A percentile compares a stretch with the other conserved stretches of the same genome.
Evolutionary conservation across 2,797 vertebrate genomes (phyloP).

Genomic region (Melanotaenia nigrans): DNA sequence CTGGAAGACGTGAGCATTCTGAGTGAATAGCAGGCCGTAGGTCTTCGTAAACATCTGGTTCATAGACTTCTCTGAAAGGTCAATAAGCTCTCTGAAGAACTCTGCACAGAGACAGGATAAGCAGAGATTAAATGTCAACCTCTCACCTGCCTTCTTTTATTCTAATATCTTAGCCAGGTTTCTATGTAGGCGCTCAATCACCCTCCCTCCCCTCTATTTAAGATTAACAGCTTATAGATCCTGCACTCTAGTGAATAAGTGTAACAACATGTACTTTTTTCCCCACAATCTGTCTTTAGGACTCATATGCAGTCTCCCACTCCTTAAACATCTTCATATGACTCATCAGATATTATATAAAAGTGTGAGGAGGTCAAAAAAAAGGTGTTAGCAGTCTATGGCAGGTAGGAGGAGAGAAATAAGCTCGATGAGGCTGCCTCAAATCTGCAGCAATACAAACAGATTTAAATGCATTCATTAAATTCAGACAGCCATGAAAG

Average conservation of each 20-base stretch:
- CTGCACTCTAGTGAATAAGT: slow-evolving; percentile 50
- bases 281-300: slow-evolving; percentile 51
- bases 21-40: slow-evolving; percentile 88
- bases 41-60: slow-evolving; percentile 91
- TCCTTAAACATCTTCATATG: slow-evolving; percentile 56
- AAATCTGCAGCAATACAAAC: slow-evolving; percentile 33
- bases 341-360: slow-evolving; percentile 77
- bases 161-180: slow-evolving; percentile 39
- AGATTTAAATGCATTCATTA: slow-evolving; percentile 38
- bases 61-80: slow-evolving; percentile 88
- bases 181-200: slow-evolving; percentile 37
- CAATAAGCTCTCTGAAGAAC: slow-evolving; percentile 90
- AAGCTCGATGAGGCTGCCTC: slow-evolving; percentile 37
- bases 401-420: slow-evolving; percentile 66
- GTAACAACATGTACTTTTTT: slow-evolving; percentile 55
- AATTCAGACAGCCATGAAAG: slow-evolving; percentile 20
- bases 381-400: slow-evolving; percentile 53
- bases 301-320: slow-evolving; percentile 69
- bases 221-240: slow-evolving; percentile 55
- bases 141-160: slow-evolving; percentile 33
- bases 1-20: slow-evolving; percentile 88
- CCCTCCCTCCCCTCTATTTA: slow-evolving; percentile 12
- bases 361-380: slow-evolving; percentile 43
- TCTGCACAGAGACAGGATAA: slow-evolving; percentile 70
- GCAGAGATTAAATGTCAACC: slow-evolving; percentile 39